Percentiles rank a stretch among this genome's conserved stretches.
Evolutionary conservation across 2,113 vertebrate genomes (phyloP).

Genomic region (Gymnarchus niloticus): DNA sequence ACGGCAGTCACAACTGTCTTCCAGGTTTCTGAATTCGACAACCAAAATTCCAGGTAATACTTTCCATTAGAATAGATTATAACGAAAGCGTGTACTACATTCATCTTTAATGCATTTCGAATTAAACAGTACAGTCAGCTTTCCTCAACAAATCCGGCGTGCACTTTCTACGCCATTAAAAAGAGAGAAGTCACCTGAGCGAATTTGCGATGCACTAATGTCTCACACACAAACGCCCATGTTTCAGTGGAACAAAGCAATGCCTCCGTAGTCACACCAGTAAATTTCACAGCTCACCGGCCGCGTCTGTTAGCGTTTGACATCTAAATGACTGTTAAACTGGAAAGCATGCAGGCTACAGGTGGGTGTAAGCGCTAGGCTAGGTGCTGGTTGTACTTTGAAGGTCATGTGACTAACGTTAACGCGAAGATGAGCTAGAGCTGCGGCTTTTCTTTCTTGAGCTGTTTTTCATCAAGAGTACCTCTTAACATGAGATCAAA

Average conservation of each 20-base stretch:
- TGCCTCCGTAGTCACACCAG: background rate
- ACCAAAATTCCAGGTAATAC: background rate
- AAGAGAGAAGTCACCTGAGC: too few species aligned
- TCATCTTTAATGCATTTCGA: background rate
- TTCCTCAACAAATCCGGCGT: background rate
- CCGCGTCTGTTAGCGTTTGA: background rate
- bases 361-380: background rate
- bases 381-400: background rate
- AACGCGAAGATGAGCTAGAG: background rate
- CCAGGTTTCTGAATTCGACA: background rate
- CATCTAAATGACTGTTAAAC: conserved; percentile 19
- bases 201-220: background rate
- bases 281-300: background rate
- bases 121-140: background rate
- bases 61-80: background rate
- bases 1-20: background rate
- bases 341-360: background rate
- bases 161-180: background rate
- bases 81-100: background rate
- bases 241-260: background rate
- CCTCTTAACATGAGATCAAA: background rate
- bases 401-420: background rate
- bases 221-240: background rate
- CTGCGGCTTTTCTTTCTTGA: background rate
- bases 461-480: background rate